These are phyloP conservation scores for Mohoua ochrocephala DNA, from an alignment of 2,113 vertebrate species.

Conservation along the genomic window DNA sequence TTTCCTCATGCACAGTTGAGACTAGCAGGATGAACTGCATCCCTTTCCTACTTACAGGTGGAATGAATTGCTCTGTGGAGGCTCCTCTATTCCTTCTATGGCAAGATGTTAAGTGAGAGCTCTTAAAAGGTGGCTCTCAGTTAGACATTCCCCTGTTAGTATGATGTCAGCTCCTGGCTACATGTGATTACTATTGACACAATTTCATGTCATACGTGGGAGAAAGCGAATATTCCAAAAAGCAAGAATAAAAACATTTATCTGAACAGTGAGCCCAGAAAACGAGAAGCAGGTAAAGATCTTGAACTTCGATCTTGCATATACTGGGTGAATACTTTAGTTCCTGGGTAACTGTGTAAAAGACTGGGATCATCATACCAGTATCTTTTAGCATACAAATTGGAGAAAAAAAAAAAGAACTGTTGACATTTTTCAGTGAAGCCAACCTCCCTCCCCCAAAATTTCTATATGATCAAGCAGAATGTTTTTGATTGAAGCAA, in stretches of 20 bases:
- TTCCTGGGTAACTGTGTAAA: background rate
- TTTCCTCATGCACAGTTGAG: background rate
- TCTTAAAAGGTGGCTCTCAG: background rate
- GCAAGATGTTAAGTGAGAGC: background rate
- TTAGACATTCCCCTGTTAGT: background rate
- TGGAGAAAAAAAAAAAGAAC: fast-evolving
- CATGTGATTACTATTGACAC: background rate
- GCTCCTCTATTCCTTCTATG: background rate
- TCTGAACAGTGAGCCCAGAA: background rate
- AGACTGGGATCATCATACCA: background rate
- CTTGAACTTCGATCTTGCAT: background rate
- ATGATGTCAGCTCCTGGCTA: background rate
- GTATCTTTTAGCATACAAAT: background rate
- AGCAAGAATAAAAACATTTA: background rate
- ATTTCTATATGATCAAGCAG: background rate
- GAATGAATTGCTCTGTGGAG: background rate
- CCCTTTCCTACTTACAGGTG: background rate
- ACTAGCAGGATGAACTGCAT: background rate
- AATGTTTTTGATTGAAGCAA: background rate
- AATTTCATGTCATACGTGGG: background rate
- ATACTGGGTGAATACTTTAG: background rate
- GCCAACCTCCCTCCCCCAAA: fast-evolving
- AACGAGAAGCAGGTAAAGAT: background rate
- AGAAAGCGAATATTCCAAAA: background rate
- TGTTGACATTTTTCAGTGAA: background rate